Percentiles rank a stretch among this genome's conserved stretches.
phyloP scores from a whole-genome alignment of 2,888 invertebrate genomes.

The Megastigmus dorsalis region DNA sequence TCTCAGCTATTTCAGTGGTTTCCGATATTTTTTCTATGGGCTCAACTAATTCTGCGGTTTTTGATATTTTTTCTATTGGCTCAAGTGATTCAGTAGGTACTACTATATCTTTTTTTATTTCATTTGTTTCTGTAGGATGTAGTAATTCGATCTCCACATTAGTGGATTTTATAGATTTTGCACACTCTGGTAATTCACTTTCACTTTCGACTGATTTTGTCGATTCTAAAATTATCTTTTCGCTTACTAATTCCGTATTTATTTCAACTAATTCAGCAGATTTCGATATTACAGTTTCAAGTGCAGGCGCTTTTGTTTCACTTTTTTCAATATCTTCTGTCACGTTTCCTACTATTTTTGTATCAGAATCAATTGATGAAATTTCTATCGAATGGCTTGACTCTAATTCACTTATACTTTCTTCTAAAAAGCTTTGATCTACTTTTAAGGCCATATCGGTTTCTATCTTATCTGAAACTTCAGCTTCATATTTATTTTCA shows the following conservation, averaged over 20 bases:
- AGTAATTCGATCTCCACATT: neutral
- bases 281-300: neutral
- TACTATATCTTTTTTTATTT: neutral
- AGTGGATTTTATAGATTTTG: neutral
- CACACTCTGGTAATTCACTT: neutral
- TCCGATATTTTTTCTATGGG: slow-evolving; percentile 8
- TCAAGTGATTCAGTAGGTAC: neutral
- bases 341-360: neutral
- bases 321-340: too few relatives aligned
- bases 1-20: too few relatives aligned
- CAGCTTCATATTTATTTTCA: neutral
- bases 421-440: neutral
- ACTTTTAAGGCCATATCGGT: neutral
- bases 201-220: neutral
- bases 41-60: neutral
- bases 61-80: neutral
- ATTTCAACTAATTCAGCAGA: neutral
- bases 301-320: too few relatives aligned
- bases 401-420: neutral
- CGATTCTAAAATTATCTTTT: too few relatives aligned
- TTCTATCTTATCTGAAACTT: neutral
- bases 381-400: neutral
- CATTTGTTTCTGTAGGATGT: neutral
- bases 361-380: neutral
- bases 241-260: too few relatives aligned